These are phyloP conservation scores for Catharus ustulatus DNA, from an alignment of 2,797 vertebrate genomes.

Conservation along the genomic window DNA sequence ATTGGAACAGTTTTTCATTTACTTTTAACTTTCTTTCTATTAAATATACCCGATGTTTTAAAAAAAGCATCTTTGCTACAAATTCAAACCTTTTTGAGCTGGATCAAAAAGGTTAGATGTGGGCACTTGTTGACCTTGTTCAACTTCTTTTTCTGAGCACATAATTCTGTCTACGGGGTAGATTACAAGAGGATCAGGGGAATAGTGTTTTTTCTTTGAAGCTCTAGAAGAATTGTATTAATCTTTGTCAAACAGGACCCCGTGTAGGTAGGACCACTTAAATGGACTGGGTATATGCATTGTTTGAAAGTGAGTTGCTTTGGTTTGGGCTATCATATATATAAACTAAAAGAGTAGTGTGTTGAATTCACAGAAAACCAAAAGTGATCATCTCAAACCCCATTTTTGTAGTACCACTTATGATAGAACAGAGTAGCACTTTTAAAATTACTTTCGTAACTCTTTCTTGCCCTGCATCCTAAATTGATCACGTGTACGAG, in stretches of 20 bases:
- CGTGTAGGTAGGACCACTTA: background rate
- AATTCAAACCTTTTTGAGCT: background rate
- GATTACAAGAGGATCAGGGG: background rate
- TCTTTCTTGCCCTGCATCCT: background rate
- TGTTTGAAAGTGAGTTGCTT: background rate
- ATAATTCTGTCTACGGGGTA: background rate
- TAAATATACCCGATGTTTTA: background rate
- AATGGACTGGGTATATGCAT: background rate
- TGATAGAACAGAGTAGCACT: background rate
- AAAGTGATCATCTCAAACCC: background rate
- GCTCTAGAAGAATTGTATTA: background rate
- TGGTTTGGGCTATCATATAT: background rate
- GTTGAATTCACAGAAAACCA: background rate
- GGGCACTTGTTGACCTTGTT: background rate
- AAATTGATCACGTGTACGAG: background rate
- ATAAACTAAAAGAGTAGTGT: background rate
- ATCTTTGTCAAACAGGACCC: background rate
- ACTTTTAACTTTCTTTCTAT: background rate
- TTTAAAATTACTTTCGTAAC: background rate
- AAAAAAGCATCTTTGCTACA: background rate
- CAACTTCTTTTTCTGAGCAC: background rate
- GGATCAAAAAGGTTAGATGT: background rate
- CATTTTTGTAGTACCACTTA: background rate
- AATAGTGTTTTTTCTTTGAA: background rate
- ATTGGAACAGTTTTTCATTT: background rate